Base-by-base conservation (phyloP, 2,888 invertebrate species). In the Papilio demoleus region DNA sequence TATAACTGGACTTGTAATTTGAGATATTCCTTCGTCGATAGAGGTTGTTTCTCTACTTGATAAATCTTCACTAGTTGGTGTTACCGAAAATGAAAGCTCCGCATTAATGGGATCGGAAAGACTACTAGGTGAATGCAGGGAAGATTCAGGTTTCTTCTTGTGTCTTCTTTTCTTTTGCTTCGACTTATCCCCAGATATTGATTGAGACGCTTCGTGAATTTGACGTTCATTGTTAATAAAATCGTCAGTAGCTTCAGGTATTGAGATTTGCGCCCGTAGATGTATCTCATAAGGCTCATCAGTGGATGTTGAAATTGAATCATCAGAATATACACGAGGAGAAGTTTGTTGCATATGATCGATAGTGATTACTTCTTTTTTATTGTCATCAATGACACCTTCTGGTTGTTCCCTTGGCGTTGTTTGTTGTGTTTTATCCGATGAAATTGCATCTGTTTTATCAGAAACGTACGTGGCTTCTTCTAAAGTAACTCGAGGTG, bases 261-360 rank as follows among this genome's bases (percentile, higher is more conserved):
- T 93, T 0, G 94, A 90, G 22, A 94, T 92, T 70, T 93, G 92
- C 45, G 94, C 93, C 75, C 94, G 85, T 34, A 95, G 88, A 73
- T 94, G 93, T n/a, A 95, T 90, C 88, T 95, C 94, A 74, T 93
- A 94, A 14, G 93, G 91, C 73, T 93, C 93, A 71, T 93, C 93
- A 4, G 90, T 90, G 1, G 93, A 93, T 66, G 92, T 92, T 4
- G 93, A 89, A 65, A 92, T 87, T 0, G 91, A 91, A 74, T 90
- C 90, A 73, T 92, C 93, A 63, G 94, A 93, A 40, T 88, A 85
- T 17, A 92, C 83, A 72, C 94, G 93, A 2, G 96, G 94, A 31
- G 94, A 93, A 14, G 95, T 95, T 85, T 95, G 88, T 79, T 87
- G 75, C 62, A 78, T 74, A 36, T 70, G 71, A 80, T 91, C 78